These are phyloP conservation scores for Leptinotarsa juncta DNA, from an alignment of 2,888 invertebrate species.

Conservation along the genomic window DNA sequence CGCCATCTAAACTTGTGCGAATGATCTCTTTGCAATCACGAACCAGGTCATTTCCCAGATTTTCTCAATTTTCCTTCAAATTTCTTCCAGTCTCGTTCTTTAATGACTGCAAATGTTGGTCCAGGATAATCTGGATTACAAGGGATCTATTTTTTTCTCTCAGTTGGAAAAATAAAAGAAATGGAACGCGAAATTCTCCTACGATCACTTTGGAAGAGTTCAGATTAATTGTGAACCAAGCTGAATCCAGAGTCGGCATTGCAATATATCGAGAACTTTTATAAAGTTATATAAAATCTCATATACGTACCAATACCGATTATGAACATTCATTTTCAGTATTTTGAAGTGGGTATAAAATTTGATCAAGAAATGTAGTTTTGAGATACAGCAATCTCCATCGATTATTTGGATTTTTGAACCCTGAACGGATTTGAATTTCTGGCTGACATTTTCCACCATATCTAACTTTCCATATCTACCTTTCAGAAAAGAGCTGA, in stretches of 20 bases:
- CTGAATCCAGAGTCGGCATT: conserved; percentile 2
- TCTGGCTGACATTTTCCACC: no score
- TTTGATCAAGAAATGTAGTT: no score
- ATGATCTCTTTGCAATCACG: neutral
- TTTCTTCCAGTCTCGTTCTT: neutral
- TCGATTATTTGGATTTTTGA: no score
- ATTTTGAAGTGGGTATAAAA: no score
- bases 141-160: conserved; percentile 30
- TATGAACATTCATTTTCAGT: no score
- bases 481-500: no score
- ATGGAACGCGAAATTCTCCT: conserved; percentile 23
- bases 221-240: conserved; percentile 11
- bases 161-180: conserved; percentile 28
- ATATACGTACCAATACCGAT: no score
- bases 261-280: neutral
- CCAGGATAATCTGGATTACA: conserved; percentile 39
- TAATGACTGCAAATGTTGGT: conserved; percentile 34
- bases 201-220: conserved; percentile 20
- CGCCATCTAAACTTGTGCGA: neutral
- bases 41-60: neutral
- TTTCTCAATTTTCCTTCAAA: neutral
- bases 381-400: no score
- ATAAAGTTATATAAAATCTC: no score
- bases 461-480: no score
- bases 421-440: no score